Evolutionary conservation across 2,113 vertebrate species (phyloP), one percentile per base, ranked within the genome.

Genomic region (Nannospalax galili): DNA sequence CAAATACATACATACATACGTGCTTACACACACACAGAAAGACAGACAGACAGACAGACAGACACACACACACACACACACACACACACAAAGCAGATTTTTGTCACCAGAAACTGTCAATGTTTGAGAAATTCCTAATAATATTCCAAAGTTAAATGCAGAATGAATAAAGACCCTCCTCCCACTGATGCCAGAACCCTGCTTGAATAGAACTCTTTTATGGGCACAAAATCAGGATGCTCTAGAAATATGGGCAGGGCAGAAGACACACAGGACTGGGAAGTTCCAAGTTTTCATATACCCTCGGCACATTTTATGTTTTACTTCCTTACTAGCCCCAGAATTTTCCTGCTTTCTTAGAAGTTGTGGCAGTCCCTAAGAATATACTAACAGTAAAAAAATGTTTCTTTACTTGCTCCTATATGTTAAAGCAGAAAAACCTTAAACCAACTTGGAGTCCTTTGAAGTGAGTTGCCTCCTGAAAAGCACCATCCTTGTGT

Each of bases 301-400:
- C 37, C 56, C 48, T 88, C n/a, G 56, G 11, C 12, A 88, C 48
- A n/a, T n/a, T 95, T 65, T 52, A 28, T 35, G 65, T 79, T 65
- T 84, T 48, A 40, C 93, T 93, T 73, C 70, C 40, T 48, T 72
- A 42, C 14, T 58, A 84, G 28, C 5, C 17, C 30, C 64, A 22
- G 80, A 52, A 62, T 74, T 58, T 73, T 81, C 19, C 72, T 56
- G 0, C 42, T 28, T 91, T 32, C 60, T 92, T 81, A 77, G 56
- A 90, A 93, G 79, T 9, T 24, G 28, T 6, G 19, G 32, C 17
- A 69, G 16, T 92, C 90, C 84, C 90, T 95, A 48, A 73, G 60
- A 92, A 88, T 37, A 85, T 5, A 32, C 60, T 56, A 78, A 65
- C 3, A 92, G 75, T 20, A 92, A 88, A 92, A 88, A 92, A 48